Evolutionary conservation across 2,113 vertebrate genomes (phyloP).

Genomic region (Xiphias gladius): DNA sequence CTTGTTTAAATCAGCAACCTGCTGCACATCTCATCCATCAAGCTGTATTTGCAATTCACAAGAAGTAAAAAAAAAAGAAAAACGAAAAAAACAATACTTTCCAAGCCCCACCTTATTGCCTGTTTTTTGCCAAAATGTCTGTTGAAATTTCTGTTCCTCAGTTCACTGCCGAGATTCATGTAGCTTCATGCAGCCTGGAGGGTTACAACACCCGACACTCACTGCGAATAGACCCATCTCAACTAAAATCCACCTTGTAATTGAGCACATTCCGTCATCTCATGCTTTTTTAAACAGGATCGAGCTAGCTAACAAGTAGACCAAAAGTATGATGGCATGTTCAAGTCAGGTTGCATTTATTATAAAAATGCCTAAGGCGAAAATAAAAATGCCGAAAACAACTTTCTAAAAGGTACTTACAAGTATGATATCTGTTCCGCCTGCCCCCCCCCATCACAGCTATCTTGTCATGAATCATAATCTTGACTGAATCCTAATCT

Average conservation of each 20-base stretch:
- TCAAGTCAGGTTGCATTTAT: neutral
- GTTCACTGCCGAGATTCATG: neutral
- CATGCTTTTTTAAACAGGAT: neutral
- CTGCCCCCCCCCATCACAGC: neutral
- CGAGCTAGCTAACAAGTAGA: neutral
- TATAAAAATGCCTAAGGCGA: neutral
- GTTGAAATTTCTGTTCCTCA: neutral
- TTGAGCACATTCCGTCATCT: neutral
- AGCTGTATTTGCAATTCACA: no score
- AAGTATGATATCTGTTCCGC: neutral
- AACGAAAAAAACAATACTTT: no score
- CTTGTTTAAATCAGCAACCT: no score
- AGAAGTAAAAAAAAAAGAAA: no score
- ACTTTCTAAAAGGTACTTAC: neutral
- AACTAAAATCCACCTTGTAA: neutral
- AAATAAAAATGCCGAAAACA: neutral
- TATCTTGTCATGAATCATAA: neutral
- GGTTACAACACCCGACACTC: neutral
- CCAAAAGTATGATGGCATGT: neutral
- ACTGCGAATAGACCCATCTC: neutral
- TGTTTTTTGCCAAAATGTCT: neutral
- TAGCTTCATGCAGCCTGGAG: neutral
- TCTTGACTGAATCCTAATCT: no score
- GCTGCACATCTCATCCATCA: no score
- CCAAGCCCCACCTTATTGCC: neutral